Evolutionary conservation across 2,888 invertebrate species (phyloP).

Genomic region (Ichneumoninae sp.): DNA sequence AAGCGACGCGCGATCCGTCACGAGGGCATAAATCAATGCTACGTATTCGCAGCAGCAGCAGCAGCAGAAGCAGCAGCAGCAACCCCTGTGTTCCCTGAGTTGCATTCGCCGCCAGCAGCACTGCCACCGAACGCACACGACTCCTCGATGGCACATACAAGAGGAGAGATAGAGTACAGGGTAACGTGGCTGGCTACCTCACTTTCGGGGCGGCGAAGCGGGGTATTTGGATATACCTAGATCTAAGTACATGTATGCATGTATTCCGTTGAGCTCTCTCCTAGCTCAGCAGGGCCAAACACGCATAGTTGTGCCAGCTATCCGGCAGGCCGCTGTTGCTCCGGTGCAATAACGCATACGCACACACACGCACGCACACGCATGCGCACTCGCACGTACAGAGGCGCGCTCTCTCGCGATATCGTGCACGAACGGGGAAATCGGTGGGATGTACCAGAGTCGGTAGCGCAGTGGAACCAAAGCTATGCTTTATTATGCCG

Average conservation of each 20-base stretch:
- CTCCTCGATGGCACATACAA: conserved; percentile 2
- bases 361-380: background rate
- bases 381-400: background rate
- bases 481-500: conserved; percentile 83
- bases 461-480: conserved; percentile 45
- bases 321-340: conserved; percentile 22
- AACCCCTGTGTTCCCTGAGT: conserved; percentile 66
- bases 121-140: conserved; percentile 58
- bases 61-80: conserved; percentile 58
- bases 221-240: conserved; percentile 11
- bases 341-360: conserved; percentile 35
- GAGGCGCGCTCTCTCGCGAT: conserved; percentile 12
- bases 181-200: conserved; percentile 59
- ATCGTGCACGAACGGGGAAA: background rate
- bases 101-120: conserved; percentile 68
- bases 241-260: conserved; percentile 25
- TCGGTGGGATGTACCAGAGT: background rate
- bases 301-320: conserved; percentile 20
- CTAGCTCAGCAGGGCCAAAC: conserved; percentile 7
- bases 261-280: conserved; percentile 39
- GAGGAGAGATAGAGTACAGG: conserved; percentile 45
- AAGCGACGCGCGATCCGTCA: conserved; percentile 77
- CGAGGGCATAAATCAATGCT: conserved; percentile 80
- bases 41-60: conserved; percentile 67
- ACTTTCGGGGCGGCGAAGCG: conserved; percentile 58